Evolutionary conservation across 1,140 invertebrate species (phyloP).

Genomic region (Maniola jurtina): DNA sequence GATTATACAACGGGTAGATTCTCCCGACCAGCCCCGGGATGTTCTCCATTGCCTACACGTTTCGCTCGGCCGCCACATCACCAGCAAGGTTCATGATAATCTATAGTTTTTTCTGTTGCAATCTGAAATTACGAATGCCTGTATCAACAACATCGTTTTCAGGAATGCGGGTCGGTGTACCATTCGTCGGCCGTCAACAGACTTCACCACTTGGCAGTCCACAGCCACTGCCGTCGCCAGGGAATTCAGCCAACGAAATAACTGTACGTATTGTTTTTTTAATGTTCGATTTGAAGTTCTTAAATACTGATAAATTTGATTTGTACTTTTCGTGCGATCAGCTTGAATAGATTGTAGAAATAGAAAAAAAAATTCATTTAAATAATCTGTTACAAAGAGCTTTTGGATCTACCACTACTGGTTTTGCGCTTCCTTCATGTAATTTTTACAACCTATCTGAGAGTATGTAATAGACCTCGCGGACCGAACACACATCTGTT

Average conservation of each 20-base stretch:
- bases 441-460: too few relatives aligned
- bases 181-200: slow-evolving; percentile 66
- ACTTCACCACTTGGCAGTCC: slow-evolving; percentile 77
- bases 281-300: not conserved
- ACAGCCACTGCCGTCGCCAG: slow-evolving; percentile 74
- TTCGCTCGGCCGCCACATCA: slow-evolving; percentile 76
- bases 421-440: too few relatives aligned
- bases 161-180: slow-evolving; percentile 74
- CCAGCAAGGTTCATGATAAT: slow-evolving; percentile 66
- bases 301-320: not conserved
- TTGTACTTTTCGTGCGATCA: not conserved
- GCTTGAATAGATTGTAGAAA: too few relatives aligned
- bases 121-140: too few relatives aligned
- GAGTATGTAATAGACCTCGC: too few relatives aligned
- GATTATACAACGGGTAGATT: slow-evolving; percentile 67
- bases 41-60: slow-evolving; percentile 73
- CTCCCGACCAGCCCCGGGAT: slow-evolving; percentile 68
- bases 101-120: not conserved
- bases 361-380: too few relatives aligned
- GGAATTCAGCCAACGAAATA: slow-evolving; percentile 68
- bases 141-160: slow-evolving; percentile 2
- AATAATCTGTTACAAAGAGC: too few relatives aligned
- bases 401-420: too few relatives aligned
- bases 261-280: slow-evolving; percentile 53
- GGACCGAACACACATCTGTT: too few relatives aligned